Evolutionary conservation across 2,113 vertebrate genomes (phyloP), one percentile per base, ranked within the genome.

Genomic region (Amia ocellicauda): DNA sequence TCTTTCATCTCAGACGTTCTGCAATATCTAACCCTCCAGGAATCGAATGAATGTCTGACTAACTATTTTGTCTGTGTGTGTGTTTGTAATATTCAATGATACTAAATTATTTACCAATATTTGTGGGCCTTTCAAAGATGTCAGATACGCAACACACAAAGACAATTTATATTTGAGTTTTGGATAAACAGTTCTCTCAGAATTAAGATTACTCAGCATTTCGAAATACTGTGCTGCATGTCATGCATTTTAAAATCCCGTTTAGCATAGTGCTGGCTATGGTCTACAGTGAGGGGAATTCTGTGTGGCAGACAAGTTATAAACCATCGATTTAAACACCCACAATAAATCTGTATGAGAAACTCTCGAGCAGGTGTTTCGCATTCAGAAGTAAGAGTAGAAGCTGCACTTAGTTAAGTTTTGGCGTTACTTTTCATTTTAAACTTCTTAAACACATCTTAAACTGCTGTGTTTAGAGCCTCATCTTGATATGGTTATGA

Each of bases 281-380:
- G 23, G 24, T 45, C 4, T 50, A 55, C 27, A 43, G 31, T 31
- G 31, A 17, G 16, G 52, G 11, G 23, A 51, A 58, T 66, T 66
- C 19, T 20, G 20, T 42, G 29, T 26, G 22, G 63, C 50, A 51
- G 45, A 50, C 58, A 50, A 58, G 63, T 40, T 58, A 24, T 9
- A 58, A 66, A 58, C 26, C 20, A 8, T 29, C 45, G 58, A 20
- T 14, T n/a, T 51, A 36, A 58, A 40, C 9, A 4, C 28, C 5
- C 20, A 62, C 45, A 51, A 10, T 24, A 36, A 62, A 50, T 62
- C 26, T 50, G 20, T 27, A 22, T 31, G 19, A 27, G 27, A 51
- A 51, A n/a, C 27, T 62, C 8, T 14, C 27, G 29, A 31, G 16
- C 7, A 29, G 16, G 53, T 7, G 17, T 31, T 56, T 14, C 10